Conservation (phyloP, 64 coral and sea anemone genomes). For the Platygyra sinensis region DNA sequence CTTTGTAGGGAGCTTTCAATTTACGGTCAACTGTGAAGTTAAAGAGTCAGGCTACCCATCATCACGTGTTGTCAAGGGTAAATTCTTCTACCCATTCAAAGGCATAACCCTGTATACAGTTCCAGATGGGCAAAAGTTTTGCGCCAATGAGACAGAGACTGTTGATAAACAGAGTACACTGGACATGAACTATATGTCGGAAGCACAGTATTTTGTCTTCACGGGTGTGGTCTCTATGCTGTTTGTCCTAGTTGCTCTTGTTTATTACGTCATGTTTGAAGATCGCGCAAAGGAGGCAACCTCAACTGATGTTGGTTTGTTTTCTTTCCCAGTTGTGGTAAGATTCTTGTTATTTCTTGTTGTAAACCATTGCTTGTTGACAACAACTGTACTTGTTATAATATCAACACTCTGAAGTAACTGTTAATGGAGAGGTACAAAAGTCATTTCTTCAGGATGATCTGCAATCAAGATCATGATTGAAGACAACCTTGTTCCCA, state of each 20-base stretch:
- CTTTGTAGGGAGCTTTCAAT: slow-evolving; percentile 48
- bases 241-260: slow-evolving; percentile 58
- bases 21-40: neutral
- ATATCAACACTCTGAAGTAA: neutral
- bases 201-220: slow-evolving; percentile 93
- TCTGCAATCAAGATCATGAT: too few relatives aligned
- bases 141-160: neutral
- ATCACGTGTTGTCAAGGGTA: neutral
- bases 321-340: slow-evolving; percentile 88
- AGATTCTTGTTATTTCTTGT: neutral
- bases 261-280: slow-evolving; percentile 89
- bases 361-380: neutral
- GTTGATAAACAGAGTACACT: neutral
- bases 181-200: slow-evolving; percentile 54
- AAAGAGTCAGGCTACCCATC: too few relatives aligned
- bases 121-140: neutral
- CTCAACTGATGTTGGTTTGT: slow-evolving; percentile 81
- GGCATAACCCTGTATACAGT: neutral
- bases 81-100: slow-evolving; percentile 62
- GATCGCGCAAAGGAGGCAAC: slow-evolving; percentile 70
- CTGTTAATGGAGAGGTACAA: too few relatives aligned
- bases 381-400: neutral
- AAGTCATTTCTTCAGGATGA: too few relatives aligned
- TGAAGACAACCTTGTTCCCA: too few relatives aligned
- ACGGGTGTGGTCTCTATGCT: slow-evolving; percentile 85